Evolutionary conservation across 2,888 invertebrate species (phyloP).

Genomic region (Tupiocoris notatus): DNA sequence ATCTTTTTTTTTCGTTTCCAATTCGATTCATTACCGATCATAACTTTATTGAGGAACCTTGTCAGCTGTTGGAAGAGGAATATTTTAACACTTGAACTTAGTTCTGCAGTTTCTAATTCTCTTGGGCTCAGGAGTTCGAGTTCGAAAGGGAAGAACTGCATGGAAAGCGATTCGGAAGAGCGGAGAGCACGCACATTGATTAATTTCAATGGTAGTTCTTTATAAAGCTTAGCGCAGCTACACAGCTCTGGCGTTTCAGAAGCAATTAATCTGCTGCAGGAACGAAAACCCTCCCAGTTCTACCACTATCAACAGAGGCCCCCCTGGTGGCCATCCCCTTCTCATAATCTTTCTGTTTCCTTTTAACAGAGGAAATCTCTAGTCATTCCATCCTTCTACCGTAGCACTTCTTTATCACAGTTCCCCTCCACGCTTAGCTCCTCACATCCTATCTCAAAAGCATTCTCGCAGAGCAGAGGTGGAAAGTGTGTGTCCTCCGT

Average conservation of each 20-base stretch:
- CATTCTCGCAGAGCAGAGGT: neutral
- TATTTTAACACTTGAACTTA: no score
- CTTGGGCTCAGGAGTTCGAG: neutral
- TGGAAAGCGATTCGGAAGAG: neutral
- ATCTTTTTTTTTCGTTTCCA: no score
- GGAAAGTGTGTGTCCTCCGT: neutral
- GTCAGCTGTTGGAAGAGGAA: no score
- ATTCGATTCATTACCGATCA: no score
- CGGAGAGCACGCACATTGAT: neutral
- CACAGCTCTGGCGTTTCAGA: conserved; percentile 1
- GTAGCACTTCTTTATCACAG: neutral
- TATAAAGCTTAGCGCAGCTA: conserved; percentile 17
- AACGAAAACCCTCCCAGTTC: neutral
- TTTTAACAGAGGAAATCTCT: neutral
- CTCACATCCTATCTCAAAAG: neutral
- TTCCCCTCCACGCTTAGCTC: no score
- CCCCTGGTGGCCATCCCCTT: neutral
- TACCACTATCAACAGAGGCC: neutral
- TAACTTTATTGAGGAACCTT: no score
- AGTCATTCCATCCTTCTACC: neutral
- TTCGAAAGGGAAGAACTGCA: neutral
- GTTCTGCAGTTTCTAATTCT: no score
- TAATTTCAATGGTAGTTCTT: conserved; percentile 26
- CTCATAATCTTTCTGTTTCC: neutral
- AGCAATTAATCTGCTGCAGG: conserved; percentile 20